These are phyloP conservation scores for Theocolax elegans DNA, from an alignment of 1,140 invertebrate species.

Conservation along the genomic window DNA sequence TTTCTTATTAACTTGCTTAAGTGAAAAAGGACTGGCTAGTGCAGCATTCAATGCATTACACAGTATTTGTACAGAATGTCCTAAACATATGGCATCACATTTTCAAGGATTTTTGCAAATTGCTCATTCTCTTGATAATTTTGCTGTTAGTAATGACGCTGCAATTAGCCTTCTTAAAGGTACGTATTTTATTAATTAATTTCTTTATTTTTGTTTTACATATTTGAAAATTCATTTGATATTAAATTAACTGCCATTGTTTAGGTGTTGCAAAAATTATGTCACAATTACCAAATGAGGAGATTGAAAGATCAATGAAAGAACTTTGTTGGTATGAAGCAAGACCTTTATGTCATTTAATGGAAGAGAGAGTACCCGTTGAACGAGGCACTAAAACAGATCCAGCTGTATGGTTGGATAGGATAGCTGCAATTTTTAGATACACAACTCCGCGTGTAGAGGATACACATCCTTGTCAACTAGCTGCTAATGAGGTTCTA, in stretches of 20 bases:
- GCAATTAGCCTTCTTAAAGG: slow-evolving; percentile 87
- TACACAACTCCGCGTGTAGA: slow-evolving; percentile 76
- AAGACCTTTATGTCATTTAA: slow-evolving; percentile 73
- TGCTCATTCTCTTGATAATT: slow-evolving; percentile 81
- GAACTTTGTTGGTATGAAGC: slow-evolving; percentile 84
- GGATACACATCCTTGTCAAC: slow-evolving; percentile 82
- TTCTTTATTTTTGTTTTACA: background rate
- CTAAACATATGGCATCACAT: slow-evolving; percentile 83
- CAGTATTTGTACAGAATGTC: slow-evolving; percentile 82
- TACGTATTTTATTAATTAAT: slow-evolving; percentile 42
- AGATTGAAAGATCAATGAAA: slow-evolving; percentile 78
- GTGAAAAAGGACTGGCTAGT: slow-evolving; percentile 78
- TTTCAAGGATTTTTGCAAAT: slow-evolving; percentile 85
- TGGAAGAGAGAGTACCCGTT: slow-evolving; percentile 63
- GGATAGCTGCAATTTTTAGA: slow-evolving; percentile 89
- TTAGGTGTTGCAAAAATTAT: slow-evolving; percentile 74
- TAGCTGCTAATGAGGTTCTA: slow-evolving; percentile 77
- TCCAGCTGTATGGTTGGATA: slow-evolving; percentile 93
- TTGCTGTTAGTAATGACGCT: slow-evolving; percentile 83
- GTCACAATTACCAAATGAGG: slow-evolving; percentile 70
- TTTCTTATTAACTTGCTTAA: slow-evolving; percentile 80
- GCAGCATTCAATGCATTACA: slow-evolving; percentile 82
- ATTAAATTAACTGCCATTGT: no score
- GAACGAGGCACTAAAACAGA: slow-evolving; percentile 73
- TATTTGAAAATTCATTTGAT: background rate